Conservation (phyloP, 1,140 invertebrate genomes). For the Caenorhabditis brenneri region DNA sequence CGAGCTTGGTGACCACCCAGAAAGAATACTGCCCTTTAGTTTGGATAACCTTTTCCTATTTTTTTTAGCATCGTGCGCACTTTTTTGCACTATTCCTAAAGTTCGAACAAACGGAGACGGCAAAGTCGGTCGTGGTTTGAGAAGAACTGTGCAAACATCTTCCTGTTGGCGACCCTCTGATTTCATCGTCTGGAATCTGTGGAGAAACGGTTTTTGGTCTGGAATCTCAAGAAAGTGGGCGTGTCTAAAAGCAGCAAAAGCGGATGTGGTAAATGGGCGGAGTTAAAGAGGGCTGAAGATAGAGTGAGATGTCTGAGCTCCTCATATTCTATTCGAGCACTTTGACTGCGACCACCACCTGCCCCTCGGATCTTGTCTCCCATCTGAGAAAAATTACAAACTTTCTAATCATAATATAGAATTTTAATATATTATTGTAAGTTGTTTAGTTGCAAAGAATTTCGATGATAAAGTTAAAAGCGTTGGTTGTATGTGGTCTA, state of each 20-base stretch:
- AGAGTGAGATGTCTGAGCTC: background rate
- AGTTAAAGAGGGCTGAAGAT: background rate
- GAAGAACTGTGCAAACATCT: constrained; percentile 12
- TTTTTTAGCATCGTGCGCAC: background rate
- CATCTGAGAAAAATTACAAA: too few species aligned
- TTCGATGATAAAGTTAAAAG: too few species aligned
- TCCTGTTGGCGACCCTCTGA: background rate
- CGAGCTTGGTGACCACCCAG: background rate
- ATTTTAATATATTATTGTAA: too few species aligned
- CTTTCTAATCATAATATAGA: too few species aligned
- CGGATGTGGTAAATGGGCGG: background rate
- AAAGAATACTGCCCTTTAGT: background rate
- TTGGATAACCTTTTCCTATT: background rate
- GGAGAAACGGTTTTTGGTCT: background rate
- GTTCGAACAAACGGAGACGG: background rate
- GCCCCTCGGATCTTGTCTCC: too few species aligned
- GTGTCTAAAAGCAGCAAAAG: background rate
- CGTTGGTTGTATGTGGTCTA: too few species aligned
- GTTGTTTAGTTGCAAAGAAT: too few species aligned
- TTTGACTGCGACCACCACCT: background rate
- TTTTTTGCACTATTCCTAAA: background rate
- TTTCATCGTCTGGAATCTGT: background rate
- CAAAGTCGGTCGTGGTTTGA: background rate
- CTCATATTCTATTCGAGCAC: constrained; percentile 5
- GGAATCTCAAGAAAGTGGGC: background rate